These are phyloP conservation scores for Diarsia rubi DNA, from an alignment of 2,888 invertebrate species.

Conservation along the genomic window DNA sequence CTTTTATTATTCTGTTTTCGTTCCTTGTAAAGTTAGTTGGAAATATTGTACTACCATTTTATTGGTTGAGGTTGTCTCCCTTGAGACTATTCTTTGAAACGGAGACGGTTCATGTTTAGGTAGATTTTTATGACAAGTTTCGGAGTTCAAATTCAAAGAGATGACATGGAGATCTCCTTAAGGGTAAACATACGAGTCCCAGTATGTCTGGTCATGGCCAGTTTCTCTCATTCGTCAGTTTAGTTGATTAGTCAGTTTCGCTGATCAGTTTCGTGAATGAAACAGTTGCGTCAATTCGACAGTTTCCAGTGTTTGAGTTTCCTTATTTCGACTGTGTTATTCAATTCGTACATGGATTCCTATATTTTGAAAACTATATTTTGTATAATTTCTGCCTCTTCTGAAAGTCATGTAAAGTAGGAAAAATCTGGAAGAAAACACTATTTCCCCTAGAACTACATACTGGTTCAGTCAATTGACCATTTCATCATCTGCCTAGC, in stretches of 20 bases:
- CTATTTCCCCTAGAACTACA: not conserved
- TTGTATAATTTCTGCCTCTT: not conserved
- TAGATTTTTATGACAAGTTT: not conserved
- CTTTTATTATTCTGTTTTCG: slow-evolving; percentile 29
- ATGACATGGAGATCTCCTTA: not conserved
- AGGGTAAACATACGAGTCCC: not conserved
- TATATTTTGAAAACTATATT: no score
- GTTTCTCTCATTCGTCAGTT: no score
- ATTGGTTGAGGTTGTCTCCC: slow-evolving; percentile 19
- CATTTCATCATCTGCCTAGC: no score
- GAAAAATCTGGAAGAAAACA: not conserved
- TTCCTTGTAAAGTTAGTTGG: not conserved
- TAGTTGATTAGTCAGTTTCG: no score
- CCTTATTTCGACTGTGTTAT: no score
- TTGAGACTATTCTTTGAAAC: slow-evolving; percentile 10
- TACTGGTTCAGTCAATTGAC: not conserved
- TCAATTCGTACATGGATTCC: not conserved
- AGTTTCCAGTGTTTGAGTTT: no score
- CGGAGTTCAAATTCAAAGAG: not conserved
- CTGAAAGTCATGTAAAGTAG: not conserved
- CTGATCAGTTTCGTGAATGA: no score
- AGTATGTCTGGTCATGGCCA: not conserved
- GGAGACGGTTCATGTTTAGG: not conserved
- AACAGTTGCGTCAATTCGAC: no score
- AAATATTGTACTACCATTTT: slow-evolving; percentile 15